These are phyloP conservation scores for Sternotherus odoratus DNA, from an alignment of 2,797 vertebrate genomes.

Conservation along the genomic window DNA sequence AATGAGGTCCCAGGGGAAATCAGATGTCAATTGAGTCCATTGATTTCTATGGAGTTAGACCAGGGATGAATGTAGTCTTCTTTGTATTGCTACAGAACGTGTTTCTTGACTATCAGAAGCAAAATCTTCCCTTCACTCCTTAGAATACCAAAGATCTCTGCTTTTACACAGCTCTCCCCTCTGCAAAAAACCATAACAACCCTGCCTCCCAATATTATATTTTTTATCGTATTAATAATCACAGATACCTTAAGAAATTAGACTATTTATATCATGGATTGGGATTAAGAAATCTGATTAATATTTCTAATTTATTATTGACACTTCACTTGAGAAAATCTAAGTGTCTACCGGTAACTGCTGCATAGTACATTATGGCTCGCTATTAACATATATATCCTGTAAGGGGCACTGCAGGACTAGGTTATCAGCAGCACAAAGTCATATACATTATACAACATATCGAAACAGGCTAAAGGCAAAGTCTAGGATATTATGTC, in stretches of 20 bases:
- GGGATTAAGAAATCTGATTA: not conserved
- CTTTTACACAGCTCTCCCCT: constrained; percentile 9
- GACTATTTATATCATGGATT: not conserved
- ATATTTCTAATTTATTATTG: not conserved
- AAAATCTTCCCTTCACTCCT: not conserved
- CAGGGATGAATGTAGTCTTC: not conserved
- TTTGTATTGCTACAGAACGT: not conserved
- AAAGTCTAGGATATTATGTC: not conserved
- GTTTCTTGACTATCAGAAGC: not conserved
- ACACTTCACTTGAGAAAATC: not conserved
- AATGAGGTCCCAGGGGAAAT: not conserved
- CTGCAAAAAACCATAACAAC: not conserved
- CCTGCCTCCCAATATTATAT: not conserved
- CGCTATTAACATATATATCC: constrained; percentile 29
- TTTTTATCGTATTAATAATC: not conserved
- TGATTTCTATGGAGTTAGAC: not conserved
- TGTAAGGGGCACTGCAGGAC: constrained; percentile 74
- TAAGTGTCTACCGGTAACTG: not conserved
- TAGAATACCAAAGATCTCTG: constrained; percentile 9
- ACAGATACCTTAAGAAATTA: not conserved
- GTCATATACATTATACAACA: not conserved
- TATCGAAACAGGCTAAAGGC: not conserved
- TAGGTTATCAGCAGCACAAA: not conserved
- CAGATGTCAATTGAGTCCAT: not conserved
- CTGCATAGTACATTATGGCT: not conserved